Percentiles rank a stretch among this genome's conserved stretches.
phyloP scores from a whole-genome alignment of 2,888 invertebrate genomes.

The Eristalinus sepulchralis region DNA sequence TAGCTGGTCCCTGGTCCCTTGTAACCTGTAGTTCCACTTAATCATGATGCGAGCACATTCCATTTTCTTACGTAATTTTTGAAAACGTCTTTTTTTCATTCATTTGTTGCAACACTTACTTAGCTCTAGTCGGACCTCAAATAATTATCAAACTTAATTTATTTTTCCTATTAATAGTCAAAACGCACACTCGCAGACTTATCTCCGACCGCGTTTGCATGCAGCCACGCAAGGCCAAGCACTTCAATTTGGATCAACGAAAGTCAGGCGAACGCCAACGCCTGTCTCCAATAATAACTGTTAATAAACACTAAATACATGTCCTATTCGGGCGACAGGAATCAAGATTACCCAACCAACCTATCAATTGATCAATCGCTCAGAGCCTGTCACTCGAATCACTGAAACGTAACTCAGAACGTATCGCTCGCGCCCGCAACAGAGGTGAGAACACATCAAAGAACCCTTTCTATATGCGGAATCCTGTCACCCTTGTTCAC shows the following conservation, averaged over 20 bases:
- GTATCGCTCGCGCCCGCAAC: slow-evolving; percentile 1
- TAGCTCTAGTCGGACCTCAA: no score
- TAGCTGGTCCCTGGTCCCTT: no score
- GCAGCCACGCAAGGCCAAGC: not conserved
- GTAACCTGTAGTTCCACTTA: no score
- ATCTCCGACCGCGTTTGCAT: not conserved
- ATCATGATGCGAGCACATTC: no score
- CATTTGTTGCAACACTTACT: no score
- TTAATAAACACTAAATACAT: not conserved
- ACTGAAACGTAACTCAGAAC: slow-evolving; percentile 44
- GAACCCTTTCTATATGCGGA: not conserved
- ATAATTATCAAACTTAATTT: no score
- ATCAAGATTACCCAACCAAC: slow-evolving; percentile 32
- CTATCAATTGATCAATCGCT: slow-evolving; percentile 60
- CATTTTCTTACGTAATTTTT: no score
- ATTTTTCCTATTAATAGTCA: no score
- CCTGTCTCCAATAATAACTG: not conserved
- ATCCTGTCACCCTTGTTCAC: not conserved
- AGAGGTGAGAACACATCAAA: slow-evolving; percentile 31
- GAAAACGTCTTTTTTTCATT: no score
- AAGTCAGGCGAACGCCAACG: not conserved
- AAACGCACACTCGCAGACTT: no score
- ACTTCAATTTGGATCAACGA: not conserved
- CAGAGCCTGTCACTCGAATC: slow-evolving; percentile 39
- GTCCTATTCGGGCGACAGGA: not conserved